Base-by-base conservation (phyloP, 2,797 vertebrate species). In the Eptatretus atami region DNA sequence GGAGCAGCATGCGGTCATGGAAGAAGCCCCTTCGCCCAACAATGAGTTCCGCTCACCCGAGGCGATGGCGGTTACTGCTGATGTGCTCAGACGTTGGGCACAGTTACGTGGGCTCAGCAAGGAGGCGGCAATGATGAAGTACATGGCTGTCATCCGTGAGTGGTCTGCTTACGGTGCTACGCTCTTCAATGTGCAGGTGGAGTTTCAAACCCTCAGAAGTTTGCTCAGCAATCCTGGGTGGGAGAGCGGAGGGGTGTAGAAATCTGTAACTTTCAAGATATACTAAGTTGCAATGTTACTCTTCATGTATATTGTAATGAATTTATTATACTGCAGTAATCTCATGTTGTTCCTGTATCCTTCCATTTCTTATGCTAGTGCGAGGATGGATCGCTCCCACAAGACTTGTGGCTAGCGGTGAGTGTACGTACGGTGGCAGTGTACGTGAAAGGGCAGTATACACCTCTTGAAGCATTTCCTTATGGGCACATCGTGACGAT, bases 121-220 rank as follows among this genome's bases (percentile, higher is more conserved):
- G 73, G 81, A 86, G 15, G 82, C 83, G 70, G 84, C 84, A 69
- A 92, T 95, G 82, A 73, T 78, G 63, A 88, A 86, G 65, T 98
- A 98, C 71, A 98, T 95, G 88, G 69, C 75, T 6, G 67, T 93
- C 73, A 81, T 84, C 68, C 84, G 81, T 73, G 92, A 94, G 72
- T 98, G 92, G 92, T 78, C 83, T 13, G 88, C 88, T 6, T 92
- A 95, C 2, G 88, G 92, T 2, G 92, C 87, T 61, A 87, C 86
- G 0, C 79, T 98, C 65, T 98, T 98, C 64, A 82, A 83, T 0
- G 82, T 86, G 5, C 84, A 98, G 84, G 92, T 93, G 66, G 82
- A 44, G 4, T 44, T 44, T 44, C 31, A 44, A 44, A 44, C 4
- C 31, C 31, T 44, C 31, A 44, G 31, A 4, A 44, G 31, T 44